phyloP scores from a whole-genome alignment of 2,888 invertebrate species.

The Acanthosoma haemorrhoidale region DNA sequence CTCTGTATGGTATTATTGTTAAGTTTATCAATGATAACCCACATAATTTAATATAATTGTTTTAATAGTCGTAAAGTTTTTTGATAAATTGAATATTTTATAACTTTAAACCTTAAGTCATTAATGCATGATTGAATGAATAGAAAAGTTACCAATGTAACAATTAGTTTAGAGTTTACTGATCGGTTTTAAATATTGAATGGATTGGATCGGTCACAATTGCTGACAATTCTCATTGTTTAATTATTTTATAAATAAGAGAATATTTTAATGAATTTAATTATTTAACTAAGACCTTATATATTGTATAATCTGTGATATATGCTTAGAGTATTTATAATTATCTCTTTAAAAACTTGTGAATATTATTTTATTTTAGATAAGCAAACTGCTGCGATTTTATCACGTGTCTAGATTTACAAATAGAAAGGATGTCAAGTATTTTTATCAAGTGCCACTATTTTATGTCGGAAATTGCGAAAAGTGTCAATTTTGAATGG shows the following conservation, averaged over 20 bases:
- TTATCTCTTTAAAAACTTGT: not conserved
- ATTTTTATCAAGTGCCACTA: not conserved
- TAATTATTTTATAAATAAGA: not conserved
- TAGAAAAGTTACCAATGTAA: not conserved
- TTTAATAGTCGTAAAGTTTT: too few species aligned
- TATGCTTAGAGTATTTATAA: slow-evolving; percentile 19
- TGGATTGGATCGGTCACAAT: not conserved
- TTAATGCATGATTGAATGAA: not conserved
- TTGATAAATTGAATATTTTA: not conserved
- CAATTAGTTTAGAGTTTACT: too few species aligned
- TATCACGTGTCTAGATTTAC: not conserved
- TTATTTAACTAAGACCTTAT: slow-evolving; percentile 1
- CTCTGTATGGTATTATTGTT: too few species aligned
- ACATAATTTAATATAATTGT: too few species aligned
- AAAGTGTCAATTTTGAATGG: not conserved
- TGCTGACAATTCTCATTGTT: not conserved
- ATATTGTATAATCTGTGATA: slow-evolving; percentile 24
- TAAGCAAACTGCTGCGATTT: not conserved
- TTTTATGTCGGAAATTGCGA: not conserved
- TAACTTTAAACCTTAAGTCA: not conserved
- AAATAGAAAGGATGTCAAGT: not conserved
- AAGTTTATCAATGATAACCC: too few species aligned
- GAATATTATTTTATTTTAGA: slow-evolving; percentile 3
- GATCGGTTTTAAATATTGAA: not conserved
- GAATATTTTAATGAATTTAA: not conserved